phyloP scores from a whole-genome alignment of 2,797 vertebrate species.

The Pseudotriccus pelzelni region DNA sequence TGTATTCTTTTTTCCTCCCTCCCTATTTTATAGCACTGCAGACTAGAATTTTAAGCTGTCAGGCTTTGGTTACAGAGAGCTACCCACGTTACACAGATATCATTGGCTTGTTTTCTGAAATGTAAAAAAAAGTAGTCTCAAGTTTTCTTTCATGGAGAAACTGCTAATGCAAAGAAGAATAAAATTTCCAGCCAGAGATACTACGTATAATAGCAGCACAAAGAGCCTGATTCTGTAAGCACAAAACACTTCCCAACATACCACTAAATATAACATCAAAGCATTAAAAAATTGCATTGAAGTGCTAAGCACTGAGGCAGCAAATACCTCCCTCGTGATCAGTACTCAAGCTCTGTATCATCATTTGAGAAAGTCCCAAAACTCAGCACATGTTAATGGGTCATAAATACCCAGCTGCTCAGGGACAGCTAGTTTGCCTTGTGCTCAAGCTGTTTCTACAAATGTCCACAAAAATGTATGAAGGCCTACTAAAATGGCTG shows the following conservation, averaged over 20 bases:
- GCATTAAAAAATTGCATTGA: background rate
- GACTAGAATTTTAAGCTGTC: background rate
- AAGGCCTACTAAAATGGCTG: background rate
- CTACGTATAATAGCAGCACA: background rate
- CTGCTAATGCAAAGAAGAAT: background rate
- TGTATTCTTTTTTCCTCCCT: background rate
- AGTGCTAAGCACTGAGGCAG: background rate
- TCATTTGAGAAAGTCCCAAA: constrained; percentile 29
- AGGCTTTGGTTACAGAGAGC: background rate
- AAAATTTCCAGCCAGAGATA: background rate
- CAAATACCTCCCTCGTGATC: background rate
- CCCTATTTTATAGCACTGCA: background rate
- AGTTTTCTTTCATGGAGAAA: background rate
- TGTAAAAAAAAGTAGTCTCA: background rate
- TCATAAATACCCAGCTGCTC: constrained; percentile 42
- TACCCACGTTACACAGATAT: background rate
- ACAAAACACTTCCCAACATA: background rate
- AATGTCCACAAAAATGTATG: background rate
- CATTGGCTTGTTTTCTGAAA: background rate
- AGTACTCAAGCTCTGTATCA: background rate
- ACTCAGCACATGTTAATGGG: constrained; percentile 20
- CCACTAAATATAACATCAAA: constrained; percentile 1
- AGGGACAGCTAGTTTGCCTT: background rate
- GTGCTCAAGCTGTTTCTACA: background rate
- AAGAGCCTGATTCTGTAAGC: background rate